Percentiles rank a stretch among this genome's conserved stretches.
phyloP scores from a whole-genome alignment of 2,797 vertebrate species.

The Onychomys torridus region DNA sequence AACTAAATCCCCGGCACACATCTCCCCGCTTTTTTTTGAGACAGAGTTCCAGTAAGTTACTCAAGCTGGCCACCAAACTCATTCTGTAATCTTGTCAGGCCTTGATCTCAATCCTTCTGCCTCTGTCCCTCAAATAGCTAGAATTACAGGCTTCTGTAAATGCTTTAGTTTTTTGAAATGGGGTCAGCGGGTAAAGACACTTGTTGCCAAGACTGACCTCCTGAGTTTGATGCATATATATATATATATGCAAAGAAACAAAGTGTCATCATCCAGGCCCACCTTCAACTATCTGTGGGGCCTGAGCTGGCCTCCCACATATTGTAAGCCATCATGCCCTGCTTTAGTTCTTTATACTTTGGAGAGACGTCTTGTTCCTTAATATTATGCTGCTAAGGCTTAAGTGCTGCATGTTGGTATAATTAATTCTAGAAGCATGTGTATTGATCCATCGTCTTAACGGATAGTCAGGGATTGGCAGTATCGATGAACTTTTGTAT shows the following conservation, averaged over 20 bases:
- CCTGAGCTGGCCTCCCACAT: neutral
- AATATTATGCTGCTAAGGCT: neutral
- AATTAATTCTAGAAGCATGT: neutral
- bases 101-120: neutral
- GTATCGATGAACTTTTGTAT: neutral
- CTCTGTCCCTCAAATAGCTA: neutral
- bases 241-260: neutral
- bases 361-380: neutral
- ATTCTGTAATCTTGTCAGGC: neutral
- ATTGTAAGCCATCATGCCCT: neutral
- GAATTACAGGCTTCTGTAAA: neutral
- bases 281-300: neutral
- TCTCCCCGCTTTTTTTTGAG: neutral
- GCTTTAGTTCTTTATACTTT: neutral
- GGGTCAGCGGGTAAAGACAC: neutral
- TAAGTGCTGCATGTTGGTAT: too few relatives aligned
- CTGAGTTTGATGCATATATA: neutral
- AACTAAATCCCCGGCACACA: neutral
- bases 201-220: neutral
- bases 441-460: neutral
- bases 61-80: neutral
- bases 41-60: neutral
- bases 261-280: neutral
- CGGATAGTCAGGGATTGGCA: neutral
- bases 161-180: neutral